Evolutionary conservation across 2,888 invertebrate genomes (phyloP).

Genomic region (Campoplex nolae): DNA sequence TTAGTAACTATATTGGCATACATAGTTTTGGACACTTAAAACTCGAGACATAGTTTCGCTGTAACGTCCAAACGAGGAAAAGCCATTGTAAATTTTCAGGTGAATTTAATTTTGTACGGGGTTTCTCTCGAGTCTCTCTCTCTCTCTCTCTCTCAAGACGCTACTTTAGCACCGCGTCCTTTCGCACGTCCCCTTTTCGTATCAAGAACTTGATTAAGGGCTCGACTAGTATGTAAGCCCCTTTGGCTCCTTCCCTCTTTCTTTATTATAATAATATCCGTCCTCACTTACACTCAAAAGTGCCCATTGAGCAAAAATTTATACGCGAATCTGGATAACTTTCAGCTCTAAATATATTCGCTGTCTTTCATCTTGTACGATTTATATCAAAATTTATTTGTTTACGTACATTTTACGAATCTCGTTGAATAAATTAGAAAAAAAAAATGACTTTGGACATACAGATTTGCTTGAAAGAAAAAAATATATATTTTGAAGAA

Average conservation of each 20-base stretch:
- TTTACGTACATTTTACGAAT: background rate
- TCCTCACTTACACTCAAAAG: constrained; percentile 21
- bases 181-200: constrained; percentile 57
- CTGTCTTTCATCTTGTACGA: background rate
- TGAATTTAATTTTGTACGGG: constrained; percentile 70
- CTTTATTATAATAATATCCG: constrained; percentile 46
- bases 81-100: constrained; percentile 69
- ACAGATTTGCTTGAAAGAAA: background rate
- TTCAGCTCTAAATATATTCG: background rate
- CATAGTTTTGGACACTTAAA: background rate
- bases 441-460: background rate
- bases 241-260: constrained; percentile 37
- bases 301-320: constrained; percentile 22
- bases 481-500: background rate
- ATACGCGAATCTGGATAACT: background rate
- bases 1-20: background rate
- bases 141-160: constrained; percentile 52
- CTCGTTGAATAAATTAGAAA: background rate
- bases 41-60: constrained; percentile 23
- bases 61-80: constrained; percentile 35
- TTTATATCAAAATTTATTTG: background rate
- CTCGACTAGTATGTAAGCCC: constrained; percentile 1
- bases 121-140: constrained; percentile 24
- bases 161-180: constrained; percentile 62
- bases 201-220: constrained; percentile 69